These are phyloP conservation scores for Siphonodentalium dalli DNA, from an alignment of 2,888 invertebrate species.

Conservation along the genomic window DNA sequence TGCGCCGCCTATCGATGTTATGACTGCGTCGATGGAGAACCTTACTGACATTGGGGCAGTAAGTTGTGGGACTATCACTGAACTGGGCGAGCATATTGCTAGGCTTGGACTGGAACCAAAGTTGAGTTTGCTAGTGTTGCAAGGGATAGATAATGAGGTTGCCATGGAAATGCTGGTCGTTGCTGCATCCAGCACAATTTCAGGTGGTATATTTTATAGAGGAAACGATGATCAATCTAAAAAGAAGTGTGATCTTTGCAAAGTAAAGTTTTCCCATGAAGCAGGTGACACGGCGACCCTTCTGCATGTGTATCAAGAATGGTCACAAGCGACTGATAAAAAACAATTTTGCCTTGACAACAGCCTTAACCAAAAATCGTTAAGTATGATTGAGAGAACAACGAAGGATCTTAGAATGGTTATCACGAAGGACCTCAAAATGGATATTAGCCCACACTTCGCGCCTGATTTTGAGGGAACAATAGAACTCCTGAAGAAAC, in stretches of 20 bases:
- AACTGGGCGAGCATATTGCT: slow-evolving; percentile 47
- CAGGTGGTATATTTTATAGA: slow-evolving; percentile 48
- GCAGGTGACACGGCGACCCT: slow-evolving; percentile 47
- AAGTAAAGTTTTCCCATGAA: slow-evolving; percentile 40
- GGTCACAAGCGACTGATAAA: slow-evolving; percentile 39
- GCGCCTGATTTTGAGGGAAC: too few species aligned
- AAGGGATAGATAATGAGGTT: slow-evolving; percentile 29
- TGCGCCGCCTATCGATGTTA: slow-evolving; percentile 37
- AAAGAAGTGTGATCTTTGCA: slow-evolving; percentile 36
- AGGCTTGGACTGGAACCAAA: slow-evolving; percentile 53
- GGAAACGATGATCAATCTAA: slow-evolving; percentile 39
- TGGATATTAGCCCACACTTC: too few species aligned
- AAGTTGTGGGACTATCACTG: slow-evolving; percentile 37
- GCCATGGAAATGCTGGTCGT: slow-evolving; percentile 45
- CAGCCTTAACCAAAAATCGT: slow-evolving; percentile 58
- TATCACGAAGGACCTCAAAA: too few species aligned
- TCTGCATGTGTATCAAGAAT: slow-evolving; percentile 41
- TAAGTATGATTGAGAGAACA: too few species aligned
- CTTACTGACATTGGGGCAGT: slow-evolving; percentile 49
- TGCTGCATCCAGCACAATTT: slow-evolving; percentile 40
- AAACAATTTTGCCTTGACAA: slow-evolving; percentile 55
- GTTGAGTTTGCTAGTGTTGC: slow-evolving; percentile 36
- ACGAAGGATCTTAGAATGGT: too few species aligned
- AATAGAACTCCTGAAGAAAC: too few species aligned
- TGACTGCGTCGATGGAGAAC: slow-evolving; percentile 36